Evolutionary conservation across 2,113 vertebrate species (phyloP).

Genomic region (Porphyrio hochstetteri): DNA sequence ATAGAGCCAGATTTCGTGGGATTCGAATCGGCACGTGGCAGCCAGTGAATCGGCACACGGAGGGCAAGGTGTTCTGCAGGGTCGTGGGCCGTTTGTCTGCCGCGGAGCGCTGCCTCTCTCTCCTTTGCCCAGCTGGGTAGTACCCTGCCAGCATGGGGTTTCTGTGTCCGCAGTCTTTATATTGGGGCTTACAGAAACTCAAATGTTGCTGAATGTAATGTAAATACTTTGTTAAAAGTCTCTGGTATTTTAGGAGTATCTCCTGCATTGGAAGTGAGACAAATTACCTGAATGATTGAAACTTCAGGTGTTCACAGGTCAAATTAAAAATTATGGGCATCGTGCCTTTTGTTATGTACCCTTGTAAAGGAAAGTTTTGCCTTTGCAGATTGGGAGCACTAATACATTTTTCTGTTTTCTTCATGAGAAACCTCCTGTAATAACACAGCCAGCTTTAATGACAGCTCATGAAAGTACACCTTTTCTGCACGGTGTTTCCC

Average conservation of each 20-base stretch:
- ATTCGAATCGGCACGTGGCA: neutral
- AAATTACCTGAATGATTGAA: neutral
- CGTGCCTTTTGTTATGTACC: fast-evolving
- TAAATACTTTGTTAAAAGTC: neutral
- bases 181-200: neutral
- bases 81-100: fast-evolving
- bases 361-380: neutral
- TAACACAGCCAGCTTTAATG: neutral
- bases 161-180: neutral
- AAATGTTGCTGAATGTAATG: neutral
- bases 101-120: neutral
- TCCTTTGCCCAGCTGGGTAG: fast-evolving
- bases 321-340: neutral
- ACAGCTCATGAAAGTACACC: neutral
- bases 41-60: fast-evolving
- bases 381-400: neutral
- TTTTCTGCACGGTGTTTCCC: neutral
- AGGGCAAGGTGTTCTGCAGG: neutral
- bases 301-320: fast-evolving
- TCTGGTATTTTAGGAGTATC: neutral
- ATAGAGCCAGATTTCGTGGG: neutral
- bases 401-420: neutral
- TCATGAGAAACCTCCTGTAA: neutral
- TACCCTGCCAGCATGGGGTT: neutral
- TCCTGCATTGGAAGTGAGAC: neutral